Conservation (phyloP, 2,797 vertebrate species). For the Cyclura pinguis region DNA sequence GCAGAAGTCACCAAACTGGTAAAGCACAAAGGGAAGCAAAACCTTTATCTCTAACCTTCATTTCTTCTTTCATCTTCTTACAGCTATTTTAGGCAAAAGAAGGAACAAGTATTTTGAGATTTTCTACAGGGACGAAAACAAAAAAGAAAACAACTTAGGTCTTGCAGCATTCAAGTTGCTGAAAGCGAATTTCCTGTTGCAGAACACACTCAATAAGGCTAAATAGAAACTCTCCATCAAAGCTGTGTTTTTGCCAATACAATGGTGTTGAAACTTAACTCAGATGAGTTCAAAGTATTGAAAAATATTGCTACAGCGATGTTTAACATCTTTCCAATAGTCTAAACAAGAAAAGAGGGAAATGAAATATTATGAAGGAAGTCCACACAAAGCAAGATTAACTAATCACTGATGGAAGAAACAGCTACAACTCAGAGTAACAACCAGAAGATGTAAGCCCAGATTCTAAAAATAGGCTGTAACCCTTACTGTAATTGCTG, state of each 20-base stretch:
- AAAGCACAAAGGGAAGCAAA: slow-evolving; percentile 20
- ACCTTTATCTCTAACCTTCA: neutral
- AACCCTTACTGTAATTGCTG: neutral
- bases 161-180: neutral
- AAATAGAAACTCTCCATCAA: fast-evolving
- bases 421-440: neutral
- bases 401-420: neutral
- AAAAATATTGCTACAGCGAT: fast-evolving
- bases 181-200: neutral
- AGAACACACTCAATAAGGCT: neutral
- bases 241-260: neutral
- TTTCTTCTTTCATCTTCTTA: slow-evolving; percentile 7
- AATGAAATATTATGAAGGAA: neutral
- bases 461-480: slow-evolving; percentile 34
- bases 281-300: neutral
- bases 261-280: neutral
- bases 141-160: neutral
- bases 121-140: neutral
- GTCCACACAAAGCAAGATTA: neutral
- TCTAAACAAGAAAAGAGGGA: neutral
- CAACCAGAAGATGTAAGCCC: slow-evolving; percentile 14
- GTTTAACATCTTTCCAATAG: neutral
- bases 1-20: neutral
- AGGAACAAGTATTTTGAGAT: neutral
- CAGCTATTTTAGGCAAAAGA: slow-evolving; percentile 2